A percentile compares a stretch with the other conserved stretches of the same genome.
These are phyloP conservation scores for Ganaspis brasiliensis DNA, from an alignment of 2,888 invertebrate species.

Conservation along the genomic window DNA sequence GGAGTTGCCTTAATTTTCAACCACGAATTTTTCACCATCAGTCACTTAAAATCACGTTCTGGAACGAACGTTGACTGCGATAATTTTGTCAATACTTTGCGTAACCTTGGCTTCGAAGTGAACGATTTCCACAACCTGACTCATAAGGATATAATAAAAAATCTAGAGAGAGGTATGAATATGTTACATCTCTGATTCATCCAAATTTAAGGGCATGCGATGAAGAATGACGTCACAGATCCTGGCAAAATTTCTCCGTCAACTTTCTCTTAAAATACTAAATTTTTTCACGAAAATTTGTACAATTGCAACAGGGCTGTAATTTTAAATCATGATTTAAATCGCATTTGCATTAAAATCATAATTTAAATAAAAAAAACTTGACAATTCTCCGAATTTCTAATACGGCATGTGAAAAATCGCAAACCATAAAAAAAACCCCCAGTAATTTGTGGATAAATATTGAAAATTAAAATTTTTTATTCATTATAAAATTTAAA, in stretches of 20 bases:
- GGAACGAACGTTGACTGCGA: conserved; percentile 94
- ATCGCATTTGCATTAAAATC: too few relatives aligned
- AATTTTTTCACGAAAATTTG: too few relatives aligned
- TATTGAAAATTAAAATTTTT: background rate
- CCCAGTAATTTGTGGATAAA: too few relatives aligned
- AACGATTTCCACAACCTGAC: conserved; percentile 87
- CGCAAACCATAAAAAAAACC: too few relatives aligned
- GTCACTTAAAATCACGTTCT: conserved; percentile 86
- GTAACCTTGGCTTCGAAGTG: conserved; percentile 87
- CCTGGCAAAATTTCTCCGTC: too few relatives aligned
- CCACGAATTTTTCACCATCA: conserved; percentile 91
- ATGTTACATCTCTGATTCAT: background rate
- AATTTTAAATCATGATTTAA: too few relatives aligned
- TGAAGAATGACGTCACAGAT: too few relatives aligned
- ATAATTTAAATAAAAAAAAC: too few relatives aligned
- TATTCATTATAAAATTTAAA: too few relatives aligned
- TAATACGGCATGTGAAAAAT: too few relatives aligned
- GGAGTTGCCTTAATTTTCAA: conserved; percentile 95
- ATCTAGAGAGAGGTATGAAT: conserved; percentile 84
- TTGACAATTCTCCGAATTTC: too few relatives aligned
- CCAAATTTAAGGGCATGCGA: background rate
- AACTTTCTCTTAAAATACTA: too few relatives aligned
- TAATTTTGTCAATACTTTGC: conserved; percentile 86
- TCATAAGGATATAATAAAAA: conserved; percentile 85
- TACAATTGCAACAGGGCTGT: background rate